Percentiles rank a stretch among this genome's conserved stretches.
These are phyloP conservation scores for Gallinago stenura DNA, from an alignment of 2,797 vertebrate species.

Conservation along the genomic window DNA sequence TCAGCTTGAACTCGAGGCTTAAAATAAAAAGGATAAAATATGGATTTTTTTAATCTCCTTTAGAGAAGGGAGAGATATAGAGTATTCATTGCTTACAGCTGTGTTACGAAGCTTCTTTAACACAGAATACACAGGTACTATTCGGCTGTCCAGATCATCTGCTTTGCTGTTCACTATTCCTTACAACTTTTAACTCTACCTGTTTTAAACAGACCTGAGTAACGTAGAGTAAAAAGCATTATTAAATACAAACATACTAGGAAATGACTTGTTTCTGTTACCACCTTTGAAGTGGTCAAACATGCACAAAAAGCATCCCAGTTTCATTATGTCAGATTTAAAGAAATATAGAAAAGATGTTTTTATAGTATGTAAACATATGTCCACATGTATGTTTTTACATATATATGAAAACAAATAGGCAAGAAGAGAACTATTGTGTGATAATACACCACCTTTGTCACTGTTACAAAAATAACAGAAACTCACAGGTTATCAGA, in stretches of 20 bases:
- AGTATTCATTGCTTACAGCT: not conserved
- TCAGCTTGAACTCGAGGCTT: not conserved
- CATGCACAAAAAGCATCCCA: not conserved
- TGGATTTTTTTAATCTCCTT: not conserved
- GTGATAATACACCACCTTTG: not conserved
- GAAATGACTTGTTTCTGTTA: not conserved
- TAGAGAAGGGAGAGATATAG: not conserved
- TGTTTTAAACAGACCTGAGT: not conserved
- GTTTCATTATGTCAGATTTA: not conserved
- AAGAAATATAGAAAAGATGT: not conserved
- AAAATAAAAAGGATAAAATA: constrained; percentile 4
- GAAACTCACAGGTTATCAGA: not conserved
- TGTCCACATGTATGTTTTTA: not conserved
- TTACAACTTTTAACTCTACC: not conserved
- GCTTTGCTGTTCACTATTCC: not conserved
- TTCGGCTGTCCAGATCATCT: not conserved
- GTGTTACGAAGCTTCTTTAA: not conserved
- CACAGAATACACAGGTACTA: not conserved
- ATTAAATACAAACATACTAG: not conserved
- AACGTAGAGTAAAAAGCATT: not conserved
- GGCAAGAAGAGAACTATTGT: not conserved
- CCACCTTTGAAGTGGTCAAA: not conserved
- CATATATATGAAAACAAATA: not conserved
- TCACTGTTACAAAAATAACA: not conserved
- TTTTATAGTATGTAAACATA: not conserved